Conservation (phyloP, 2,888 invertebrate species). For the Hetaerina titia region DNA sequence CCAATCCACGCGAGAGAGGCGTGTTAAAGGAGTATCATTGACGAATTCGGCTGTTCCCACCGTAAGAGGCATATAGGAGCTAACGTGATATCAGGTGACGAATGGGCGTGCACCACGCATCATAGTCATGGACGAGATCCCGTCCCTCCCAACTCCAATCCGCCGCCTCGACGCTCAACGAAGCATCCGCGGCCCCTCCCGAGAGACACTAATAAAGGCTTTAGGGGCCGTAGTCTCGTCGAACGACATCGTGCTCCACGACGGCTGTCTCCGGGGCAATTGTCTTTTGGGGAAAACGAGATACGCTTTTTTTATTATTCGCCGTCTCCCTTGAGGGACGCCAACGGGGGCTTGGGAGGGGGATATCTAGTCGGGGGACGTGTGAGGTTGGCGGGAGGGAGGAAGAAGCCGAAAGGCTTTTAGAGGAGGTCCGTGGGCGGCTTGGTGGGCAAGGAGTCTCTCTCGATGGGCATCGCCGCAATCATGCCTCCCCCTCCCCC, state of each 20-base stretch:
- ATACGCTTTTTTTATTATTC: not conserved
- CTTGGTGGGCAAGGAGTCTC: too few relatives aligned
- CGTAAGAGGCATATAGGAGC: too few relatives aligned
- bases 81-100: too few relatives aligned
- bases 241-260: not conserved
- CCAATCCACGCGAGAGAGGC: too few relatives aligned
- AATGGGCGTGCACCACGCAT: too few relatives aligned
- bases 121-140: too few relatives aligned
- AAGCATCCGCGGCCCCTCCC: not conserved
- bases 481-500: not conserved
- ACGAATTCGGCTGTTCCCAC: too few relatives aligned
- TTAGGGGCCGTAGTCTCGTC: not conserved
- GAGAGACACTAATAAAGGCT: not conserved
- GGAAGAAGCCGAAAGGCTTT: not conserved
- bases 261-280: not conserved
- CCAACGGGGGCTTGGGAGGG: not conserved
- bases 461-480: too few relatives aligned
- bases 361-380: not conserved
- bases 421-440: not conserved
- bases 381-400: too few relatives aligned
- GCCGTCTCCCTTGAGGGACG: not conserved
- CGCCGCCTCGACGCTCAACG: too few relatives aligned
- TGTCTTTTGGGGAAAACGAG: conserved; percentile 2
- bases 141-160: too few relatives aligned
- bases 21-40: too few relatives aligned